These are phyloP conservation scores for Heliconius himera DNA, from an alignment of 1,140 invertebrate species.

Conservation along the genomic window DNA sequence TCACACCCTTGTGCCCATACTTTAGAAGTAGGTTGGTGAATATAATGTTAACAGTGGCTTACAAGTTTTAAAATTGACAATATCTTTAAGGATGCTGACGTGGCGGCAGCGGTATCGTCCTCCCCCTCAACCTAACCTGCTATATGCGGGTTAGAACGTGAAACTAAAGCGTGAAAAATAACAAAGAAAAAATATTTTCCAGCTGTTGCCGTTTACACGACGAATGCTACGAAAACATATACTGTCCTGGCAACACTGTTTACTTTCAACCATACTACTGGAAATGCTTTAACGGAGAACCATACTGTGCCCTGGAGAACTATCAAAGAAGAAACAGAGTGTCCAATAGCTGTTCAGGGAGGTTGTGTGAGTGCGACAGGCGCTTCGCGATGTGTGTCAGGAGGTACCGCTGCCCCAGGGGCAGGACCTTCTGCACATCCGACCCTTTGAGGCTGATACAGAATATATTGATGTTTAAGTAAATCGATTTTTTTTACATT, in stretches of 20 bases:
- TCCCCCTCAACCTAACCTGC: too few relatives aligned
- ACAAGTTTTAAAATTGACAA: too few relatives aligned
- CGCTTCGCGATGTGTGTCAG: slow-evolving; percentile 90
- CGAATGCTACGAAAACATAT: slow-evolving; percentile 88
- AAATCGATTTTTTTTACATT: not conserved
- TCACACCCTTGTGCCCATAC: too few relatives aligned
- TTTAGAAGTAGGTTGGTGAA: too few relatives aligned
- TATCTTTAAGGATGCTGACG: too few relatives aligned
- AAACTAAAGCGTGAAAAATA: too few relatives aligned
- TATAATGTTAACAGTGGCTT: too few relatives aligned
- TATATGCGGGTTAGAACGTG: too few relatives aligned
- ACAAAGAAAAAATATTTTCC: slow-evolving; percentile 11
- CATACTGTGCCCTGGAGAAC: slow-evolving; percentile 89
- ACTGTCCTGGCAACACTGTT: slow-evolving; percentile 90
- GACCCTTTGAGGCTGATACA: slow-evolving; percentile 88
- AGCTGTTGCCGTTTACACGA: slow-evolving; percentile 91
- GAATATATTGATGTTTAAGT: slow-evolving; percentile 77
- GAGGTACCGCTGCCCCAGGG: slow-evolving; percentile 88
- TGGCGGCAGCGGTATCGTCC: too few relatives aligned
- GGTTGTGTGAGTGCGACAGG: slow-evolving; percentile 93
- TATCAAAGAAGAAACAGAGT: slow-evolving; percentile 82
- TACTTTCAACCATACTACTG: slow-evolving; percentile 95
- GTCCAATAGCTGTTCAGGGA: slow-evolving; percentile 86
- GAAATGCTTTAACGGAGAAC: slow-evolving; percentile 90
- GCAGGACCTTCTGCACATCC: slow-evolving; percentile 86